A percentile compares a stretch with the other conserved stretches of the same genome.
phyloP scores from a whole-genome alignment of 2,797 vertebrate species.

The Eurystomus glaucurus region DNA sequence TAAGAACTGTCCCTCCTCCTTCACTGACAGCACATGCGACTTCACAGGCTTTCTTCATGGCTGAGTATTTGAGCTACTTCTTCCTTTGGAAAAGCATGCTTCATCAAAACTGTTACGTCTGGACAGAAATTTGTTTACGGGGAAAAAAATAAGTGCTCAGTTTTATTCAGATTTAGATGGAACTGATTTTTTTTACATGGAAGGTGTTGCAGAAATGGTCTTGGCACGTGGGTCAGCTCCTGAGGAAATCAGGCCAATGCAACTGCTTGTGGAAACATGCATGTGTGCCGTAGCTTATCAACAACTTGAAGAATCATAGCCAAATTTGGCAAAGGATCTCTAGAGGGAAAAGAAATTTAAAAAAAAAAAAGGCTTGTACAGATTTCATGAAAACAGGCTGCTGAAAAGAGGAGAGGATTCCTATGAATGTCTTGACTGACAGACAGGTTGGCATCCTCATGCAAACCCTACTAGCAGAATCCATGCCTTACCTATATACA shows the following conservation, averaged over 20 bases:
- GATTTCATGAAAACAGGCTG: not conserved
- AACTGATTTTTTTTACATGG: accelerated
- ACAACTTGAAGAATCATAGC: not conserved
- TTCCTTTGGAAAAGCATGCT: not conserved
- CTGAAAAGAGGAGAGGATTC: not conserved
- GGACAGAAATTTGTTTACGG: not conserved
- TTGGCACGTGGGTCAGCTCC: accelerated
- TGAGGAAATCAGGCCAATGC: not conserved
- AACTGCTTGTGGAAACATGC: accelerated
- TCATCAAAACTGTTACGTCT: not conserved
- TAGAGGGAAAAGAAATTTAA: not conserved
- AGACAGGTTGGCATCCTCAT: accelerated
- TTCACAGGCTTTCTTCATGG: not conserved
- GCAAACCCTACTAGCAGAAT: not conserved
- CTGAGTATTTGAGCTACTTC: accelerated
- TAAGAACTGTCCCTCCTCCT: not conserved
- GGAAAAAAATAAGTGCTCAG: not conserved
- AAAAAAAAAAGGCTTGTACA: not conserved
- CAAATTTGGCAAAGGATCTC: not conserved
- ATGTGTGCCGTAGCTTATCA: not conserved
- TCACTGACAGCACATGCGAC: accelerated
- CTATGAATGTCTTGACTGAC: accelerated
- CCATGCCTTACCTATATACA: not conserved
- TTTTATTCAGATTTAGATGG: not conserved
- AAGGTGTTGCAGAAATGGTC: not conserved